These are phyloP conservation scores for Silurus glanis DNA, from an alignment of 2,113 vertebrate species.

Conservation along the genomic window DNA sequence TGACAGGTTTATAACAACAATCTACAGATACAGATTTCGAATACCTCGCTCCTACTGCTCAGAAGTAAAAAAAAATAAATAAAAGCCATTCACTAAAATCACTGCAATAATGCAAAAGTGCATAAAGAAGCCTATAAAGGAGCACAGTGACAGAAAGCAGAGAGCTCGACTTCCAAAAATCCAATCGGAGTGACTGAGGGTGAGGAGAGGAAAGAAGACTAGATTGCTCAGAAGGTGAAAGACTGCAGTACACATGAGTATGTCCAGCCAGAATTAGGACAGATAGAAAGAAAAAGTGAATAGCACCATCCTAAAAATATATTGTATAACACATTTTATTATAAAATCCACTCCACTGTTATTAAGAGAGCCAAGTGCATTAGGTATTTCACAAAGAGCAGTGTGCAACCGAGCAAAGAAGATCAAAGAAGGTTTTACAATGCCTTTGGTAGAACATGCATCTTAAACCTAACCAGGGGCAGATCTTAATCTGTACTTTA, in stretches of 20 bases:
- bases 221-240: conserved; percentile 16
- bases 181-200: conserved; percentile 17
- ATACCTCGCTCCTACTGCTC: not conserved
- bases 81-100: conserved; percentile 4
- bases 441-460: not conserved
- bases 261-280: conserved; percentile 13
- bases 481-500: conserved; percentile 2
- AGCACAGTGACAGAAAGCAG: conserved; percentile 19
- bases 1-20: not conserved
- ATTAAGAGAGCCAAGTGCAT: not conserved
- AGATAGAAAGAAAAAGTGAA: conserved; percentile 2
- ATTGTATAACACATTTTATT: not conserved
- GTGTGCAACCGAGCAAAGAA: not conserved
- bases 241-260: not conserved
- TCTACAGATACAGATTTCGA: not conserved
- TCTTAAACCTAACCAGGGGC: not conserved
- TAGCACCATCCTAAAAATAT: not conserved
- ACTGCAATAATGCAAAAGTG: not conserved
- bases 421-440: not conserved
- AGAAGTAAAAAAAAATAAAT: not conserved
- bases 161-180: conserved; percentile 1
- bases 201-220: not conserved
- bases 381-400: not conserved
- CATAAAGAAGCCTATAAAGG: not conserved
- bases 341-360: not conserved